Base-by-base conservation (phyloP, 2,888 invertebrate species). In the Pseudeuparius sepicola region DNA sequence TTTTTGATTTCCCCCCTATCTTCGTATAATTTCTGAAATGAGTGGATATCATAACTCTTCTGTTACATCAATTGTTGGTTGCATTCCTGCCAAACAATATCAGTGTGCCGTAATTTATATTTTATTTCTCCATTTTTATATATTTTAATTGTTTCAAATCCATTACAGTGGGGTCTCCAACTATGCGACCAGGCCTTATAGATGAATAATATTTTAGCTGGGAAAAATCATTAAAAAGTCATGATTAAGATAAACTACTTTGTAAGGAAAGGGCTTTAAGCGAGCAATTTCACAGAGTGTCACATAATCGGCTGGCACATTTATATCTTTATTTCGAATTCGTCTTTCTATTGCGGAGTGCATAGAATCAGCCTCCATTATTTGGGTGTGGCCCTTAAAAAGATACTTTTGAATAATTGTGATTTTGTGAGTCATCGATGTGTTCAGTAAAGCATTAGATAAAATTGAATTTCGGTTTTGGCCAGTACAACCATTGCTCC, bases 251-350 rank as follows among this genome's bases (percentile, higher is more conserved):
- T 44, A 46, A 9, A 17, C 16, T 11, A 49, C 45, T 11, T 27
- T 16, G 32, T 44, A 46, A 12, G 43, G 44, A n/a, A 17, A 6
- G 14, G 37, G 38, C 15, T 38, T 40, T 9, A 15, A 12, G 26
- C 47, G 24, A 6, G 45, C 45, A 13, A 16, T 24, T 44, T 33
- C 27, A 15, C 41, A 40, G 12, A 34, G 24, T 13, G 14, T 3
- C 12, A 42, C 31, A 28, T 47, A 47, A 26, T 45, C 43, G 5
- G 46, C 44, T 13, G 45, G 45, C 3, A 39, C 26, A 38, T 45
- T 36, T 18, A 45, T 42, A 7, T 34, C 23, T 10, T 16, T n/a
- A 30, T 40, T 44, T 27, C 24, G 24, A 3, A 42, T 13, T 16
- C 31, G 24, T 16, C 26, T 31, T 35, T 42, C 43, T 11, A 45